Percentiles rank a stretch among this genome's conserved stretches.
Conservation (phyloP, 2,888 invertebrate species). For the Euplagia quadripunctaria region DNA sequence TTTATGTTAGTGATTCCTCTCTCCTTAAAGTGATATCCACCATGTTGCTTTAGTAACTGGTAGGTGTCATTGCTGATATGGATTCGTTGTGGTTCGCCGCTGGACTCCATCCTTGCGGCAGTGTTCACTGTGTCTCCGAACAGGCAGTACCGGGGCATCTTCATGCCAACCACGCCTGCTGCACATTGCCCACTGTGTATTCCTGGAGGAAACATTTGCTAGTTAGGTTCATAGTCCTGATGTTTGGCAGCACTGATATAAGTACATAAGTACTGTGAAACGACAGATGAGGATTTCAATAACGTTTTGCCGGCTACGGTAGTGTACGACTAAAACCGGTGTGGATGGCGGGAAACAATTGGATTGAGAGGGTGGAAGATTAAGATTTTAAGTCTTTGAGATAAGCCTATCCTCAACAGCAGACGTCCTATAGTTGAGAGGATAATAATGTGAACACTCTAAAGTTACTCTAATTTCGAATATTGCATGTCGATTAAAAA, state of each 20-base stretch:
- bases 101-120: conserved; percentile 93
- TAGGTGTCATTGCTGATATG: conserved; percentile 92
- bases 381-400: no score
- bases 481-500: no score
- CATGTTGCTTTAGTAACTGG: conserved; percentile 89
- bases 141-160: conserved; percentile 94
- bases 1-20: conserved; percentile 92
- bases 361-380: no score
- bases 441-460: no score
- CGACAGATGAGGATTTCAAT: background rate
- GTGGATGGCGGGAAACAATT: no score
- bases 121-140: conserved; percentile 95
- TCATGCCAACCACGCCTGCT: conserved; percentile 93
- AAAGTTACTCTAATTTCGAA: no score
- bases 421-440: no score
- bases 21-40: conserved; percentile 91
- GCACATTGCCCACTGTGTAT: conserved; percentile 90
- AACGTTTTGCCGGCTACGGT: background rate
- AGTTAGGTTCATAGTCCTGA: background rate
- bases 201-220: conserved; percentile 56
- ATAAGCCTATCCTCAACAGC: no score
- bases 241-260: background rate
- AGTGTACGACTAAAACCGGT: background rate
- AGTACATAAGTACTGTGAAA: background rate
- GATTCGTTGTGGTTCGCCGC: conserved; percentile 91